Conservation (phyloP, 2,888 invertebrate species). For the Dascillus cervinus region DNA sequence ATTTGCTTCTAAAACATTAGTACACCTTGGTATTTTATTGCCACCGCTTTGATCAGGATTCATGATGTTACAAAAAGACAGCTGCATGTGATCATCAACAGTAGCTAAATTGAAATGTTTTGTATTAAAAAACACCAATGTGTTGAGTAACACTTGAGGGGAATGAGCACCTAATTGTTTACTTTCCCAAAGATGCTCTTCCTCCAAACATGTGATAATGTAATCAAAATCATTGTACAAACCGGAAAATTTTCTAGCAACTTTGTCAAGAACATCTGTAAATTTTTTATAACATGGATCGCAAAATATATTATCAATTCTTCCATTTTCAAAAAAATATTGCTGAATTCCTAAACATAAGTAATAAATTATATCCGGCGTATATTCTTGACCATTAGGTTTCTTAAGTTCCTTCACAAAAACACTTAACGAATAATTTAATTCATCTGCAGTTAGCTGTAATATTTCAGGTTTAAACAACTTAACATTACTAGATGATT, state of each 20-base stretch:
- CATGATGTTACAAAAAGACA: slow-evolving; percentile 85
- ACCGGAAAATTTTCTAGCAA: slow-evolving; percentile 69
- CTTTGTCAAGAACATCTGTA: slow-evolving; percentile 76
- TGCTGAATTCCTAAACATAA: slow-evolving; percentile 85
- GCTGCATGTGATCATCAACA: slow-evolving; percentile 77
- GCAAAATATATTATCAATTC: slow-evolving; percentile 87
- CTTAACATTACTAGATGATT: slow-evolving; percentile 66
- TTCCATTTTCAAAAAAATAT: slow-evolving; percentile 80
- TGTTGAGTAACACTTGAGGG: slow-evolving; percentile 80
- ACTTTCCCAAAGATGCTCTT: slow-evolving; percentile 88
- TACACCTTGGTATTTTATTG: slow-evolving; percentile 62
- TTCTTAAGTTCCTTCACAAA: slow-evolving; percentile 91
- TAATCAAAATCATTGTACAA: slow-evolving; percentile 74
- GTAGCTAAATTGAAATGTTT: slow-evolving; percentile 87
- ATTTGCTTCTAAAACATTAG: slow-evolving; percentile 64
- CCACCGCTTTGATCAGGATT: slow-evolving; percentile 64
- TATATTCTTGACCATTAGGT: slow-evolving; percentile 86
- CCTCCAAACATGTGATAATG: slow-evolving; percentile 81
- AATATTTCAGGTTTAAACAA: slow-evolving; percentile 83
- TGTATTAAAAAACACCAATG: slow-evolving; percentile 87
- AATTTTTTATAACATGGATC: slow-evolving; percentile 82
- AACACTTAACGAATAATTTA: slow-evolving; percentile 81
- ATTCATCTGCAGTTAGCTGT: slow-evolving; percentile 82
- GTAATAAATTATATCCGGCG: slow-evolving; percentile 92
- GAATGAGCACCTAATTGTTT: slow-evolving; percentile 88